phyloP scores from a whole-genome alignment of 2,797 vertebrate species.

The Ptychadena robeensis region DNA sequence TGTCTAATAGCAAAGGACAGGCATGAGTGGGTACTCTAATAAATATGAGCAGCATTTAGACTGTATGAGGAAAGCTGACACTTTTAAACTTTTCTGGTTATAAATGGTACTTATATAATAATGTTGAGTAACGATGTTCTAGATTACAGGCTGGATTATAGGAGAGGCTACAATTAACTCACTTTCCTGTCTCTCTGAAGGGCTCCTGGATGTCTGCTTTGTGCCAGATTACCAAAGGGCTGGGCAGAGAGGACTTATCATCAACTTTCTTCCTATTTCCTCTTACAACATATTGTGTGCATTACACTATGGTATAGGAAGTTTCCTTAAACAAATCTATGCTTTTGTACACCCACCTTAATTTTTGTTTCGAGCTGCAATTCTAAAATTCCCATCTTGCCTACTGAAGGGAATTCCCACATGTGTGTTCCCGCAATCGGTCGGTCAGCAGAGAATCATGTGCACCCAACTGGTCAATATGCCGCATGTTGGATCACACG shows the following conservation, averaged over 20 bases:
- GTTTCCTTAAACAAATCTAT: no score
- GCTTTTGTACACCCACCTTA: no score
- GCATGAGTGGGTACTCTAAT: no score
- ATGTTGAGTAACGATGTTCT: background rate
- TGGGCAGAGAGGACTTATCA: background rate
- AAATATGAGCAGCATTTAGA: background rate
- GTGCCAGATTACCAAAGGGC: background rate
- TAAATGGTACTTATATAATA: slow-evolving; percentile 1
- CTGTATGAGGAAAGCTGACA: background rate
- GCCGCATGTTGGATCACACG: no score
- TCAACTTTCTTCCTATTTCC: background rate
- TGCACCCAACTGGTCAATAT: no score
- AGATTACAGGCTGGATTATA: background rate
- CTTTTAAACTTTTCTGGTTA: background rate
- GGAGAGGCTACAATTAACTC: background rate
- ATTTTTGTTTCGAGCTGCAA: no score
- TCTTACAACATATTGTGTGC: background rate
- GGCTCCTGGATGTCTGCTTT: slow-evolving; percentile 1
- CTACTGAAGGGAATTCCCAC: no score
- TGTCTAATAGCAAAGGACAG: no score
- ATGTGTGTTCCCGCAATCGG: no score
- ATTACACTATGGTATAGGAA: background rate
- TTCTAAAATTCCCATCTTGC: no score
- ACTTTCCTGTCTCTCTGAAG: background rate
- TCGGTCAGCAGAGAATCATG: no score